Evolutionary conservation across 1,140 invertebrate species (phyloP), one percentile per base, ranked within the genome.

Genomic region (Formica selysi): DNA sequence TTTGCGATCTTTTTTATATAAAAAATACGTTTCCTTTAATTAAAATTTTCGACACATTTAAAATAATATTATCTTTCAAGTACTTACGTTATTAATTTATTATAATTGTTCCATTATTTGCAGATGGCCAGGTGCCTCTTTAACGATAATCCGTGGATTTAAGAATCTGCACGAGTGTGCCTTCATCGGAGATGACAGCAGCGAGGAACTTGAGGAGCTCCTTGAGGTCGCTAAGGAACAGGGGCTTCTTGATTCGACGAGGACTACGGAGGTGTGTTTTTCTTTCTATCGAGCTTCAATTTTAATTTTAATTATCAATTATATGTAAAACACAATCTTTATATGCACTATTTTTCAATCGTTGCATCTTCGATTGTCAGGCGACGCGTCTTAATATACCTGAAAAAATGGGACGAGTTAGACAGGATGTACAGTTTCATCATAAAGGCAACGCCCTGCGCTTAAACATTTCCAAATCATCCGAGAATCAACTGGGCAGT

Each of bases 161-260:
- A 97, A 97, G 89, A 97, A 97, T 93, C 94, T 98, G 0, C 96
- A 97, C 90, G 96, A 97, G 86, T 98, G 97, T 89, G 97, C 97
- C 0, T 98, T 97, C 93, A 97, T 98, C 73, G 97, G 97, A 2
- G 97, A 98, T 89, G 96, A 97, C 89, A 97, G 97, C 0, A 97
- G 97, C 2, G 97, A 97, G 92, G 97, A 97, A 89, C 79, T 97
- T 8, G 96, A 97, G 29, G 97, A 97, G 89, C 91, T 97, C 2
- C 83, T 96, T 26, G 96, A 96, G 91, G 94, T 92, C 10, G 93
- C 91, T 0, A 64, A 93, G 19, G 93, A 93, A 87, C 84, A 86
- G 36, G 93, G 88, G 22, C 61, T 91, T 10, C 57, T 91, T 26
- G 90, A 88, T 4, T 13, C 48, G 22, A 91, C 88, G 13, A 36